Evolutionary conservation across 2,888 invertebrate species (phyloP), one percentile per base, ranked within the genome.

Genomic region (Drosophila niveifrons): DNA sequence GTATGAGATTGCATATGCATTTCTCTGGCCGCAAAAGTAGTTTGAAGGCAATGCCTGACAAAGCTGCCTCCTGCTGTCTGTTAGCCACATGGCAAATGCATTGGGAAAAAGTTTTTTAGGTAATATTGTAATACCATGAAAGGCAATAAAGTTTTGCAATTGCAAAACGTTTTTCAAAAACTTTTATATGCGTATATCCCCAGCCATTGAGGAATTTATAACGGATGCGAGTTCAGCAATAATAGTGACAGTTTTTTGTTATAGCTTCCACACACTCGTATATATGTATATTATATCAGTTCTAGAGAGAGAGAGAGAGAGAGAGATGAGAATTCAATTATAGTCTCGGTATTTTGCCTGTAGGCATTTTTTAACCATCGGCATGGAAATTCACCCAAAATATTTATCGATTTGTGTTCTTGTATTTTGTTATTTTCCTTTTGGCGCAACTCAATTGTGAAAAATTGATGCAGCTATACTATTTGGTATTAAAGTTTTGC

Each of bases 141-240:
- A 79, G 82, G 80, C 82, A 80, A 76, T 82, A 80, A 55, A 79
- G 70, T 79, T 76, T 78, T 65, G 46, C 80, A 78, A 72, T 78
- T 81, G 72, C 61, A 69, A 65, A 78, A 61, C 77, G 78, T 71
- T 79, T 70, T 68, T 65, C 57, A 53, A 41, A 46, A 79, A 79
- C 56, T 75, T 74, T 62, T 51, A 9, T 29, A 18, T 58, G 43
- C 34, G 34, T 43, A 17, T 41, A 31, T 44, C n/a, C n/a, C 50
- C 34, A 44, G 31, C 44, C 55, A 34, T 59, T 56, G 17, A 71
- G 44, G 69, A 44, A 64, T 53, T 68, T 39, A 28, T 31, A 46
- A 67, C 39, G 46, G 46, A 44, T 56, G 55, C 28, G 55, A 41
- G 50, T 29, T 23, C 13, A 58, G 43, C 59, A 68, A 67, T 61